Conservation (phyloP, 2,113 vertebrate species). For the Gallinago paraguaiae region DNA sequence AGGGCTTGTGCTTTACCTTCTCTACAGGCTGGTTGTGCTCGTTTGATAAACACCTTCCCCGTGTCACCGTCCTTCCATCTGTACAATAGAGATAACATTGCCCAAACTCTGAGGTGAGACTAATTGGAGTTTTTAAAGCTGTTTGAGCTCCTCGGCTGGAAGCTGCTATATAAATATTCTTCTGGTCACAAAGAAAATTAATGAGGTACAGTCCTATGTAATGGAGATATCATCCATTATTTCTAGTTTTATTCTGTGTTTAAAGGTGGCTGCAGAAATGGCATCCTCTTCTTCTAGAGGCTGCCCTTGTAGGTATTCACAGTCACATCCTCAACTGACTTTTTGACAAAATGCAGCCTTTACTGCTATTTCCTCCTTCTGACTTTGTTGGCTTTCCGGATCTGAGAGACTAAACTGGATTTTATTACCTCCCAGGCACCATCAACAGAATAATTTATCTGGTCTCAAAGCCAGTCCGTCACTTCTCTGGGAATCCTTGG, state of each 20-base stretch:
- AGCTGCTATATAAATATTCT: constrained; percentile 15
- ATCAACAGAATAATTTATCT: constrained; percentile 40
- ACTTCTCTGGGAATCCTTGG: constrained; percentile 10
- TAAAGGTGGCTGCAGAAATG: not conserved
- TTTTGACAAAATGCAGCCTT: constrained; percentile 20
- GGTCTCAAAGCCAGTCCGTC: constrained; percentile 1
- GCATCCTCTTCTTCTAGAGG: not conserved
- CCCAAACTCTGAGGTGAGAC: not conserved
- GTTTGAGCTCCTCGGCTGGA: not conserved
- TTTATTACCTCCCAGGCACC: constrained; percentile 36
- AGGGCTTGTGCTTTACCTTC: not conserved
- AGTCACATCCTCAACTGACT: constrained; percentile 10
- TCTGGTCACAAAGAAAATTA: constrained; percentile 6
- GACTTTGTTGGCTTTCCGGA: not conserved
- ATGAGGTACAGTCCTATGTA: not conserved
- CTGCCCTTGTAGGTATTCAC: not conserved
- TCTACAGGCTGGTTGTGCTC: not conserved
- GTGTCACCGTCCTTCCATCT: not conserved
- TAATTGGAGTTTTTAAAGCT: constrained; percentile 40
- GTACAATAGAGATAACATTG: constrained; percentile 29
- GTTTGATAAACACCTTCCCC: constrained; percentile 26
- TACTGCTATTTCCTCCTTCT: constrained; percentile 9
- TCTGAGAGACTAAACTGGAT: constrained; percentile 12
- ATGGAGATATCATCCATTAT: not conserved
- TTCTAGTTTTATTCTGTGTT: not conserved